phyloP scores from a whole-genome alignment of 2,797 vertebrate genomes.

The Mormyrus proboscirostris region DNA sequence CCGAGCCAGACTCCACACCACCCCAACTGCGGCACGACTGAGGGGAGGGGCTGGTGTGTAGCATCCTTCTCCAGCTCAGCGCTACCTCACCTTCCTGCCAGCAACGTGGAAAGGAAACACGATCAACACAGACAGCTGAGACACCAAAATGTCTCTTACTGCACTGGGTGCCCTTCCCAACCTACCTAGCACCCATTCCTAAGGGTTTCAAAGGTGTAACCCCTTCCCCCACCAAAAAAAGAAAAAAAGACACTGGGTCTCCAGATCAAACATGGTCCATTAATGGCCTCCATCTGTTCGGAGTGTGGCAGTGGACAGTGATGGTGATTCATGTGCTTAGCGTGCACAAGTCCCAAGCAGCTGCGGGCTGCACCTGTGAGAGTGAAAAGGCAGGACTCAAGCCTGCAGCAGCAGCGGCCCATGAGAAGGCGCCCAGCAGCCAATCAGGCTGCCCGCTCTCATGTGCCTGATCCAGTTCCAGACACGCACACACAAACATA shows the following conservation, averaged over 20 bases:
- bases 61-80: not conserved
- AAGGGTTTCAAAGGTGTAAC: not conserved
- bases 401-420: not conserved
- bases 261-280: not conserved
- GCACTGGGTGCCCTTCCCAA: not conserved
- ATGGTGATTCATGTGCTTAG: not conserved
- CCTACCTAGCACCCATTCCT: not conserved
- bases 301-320: not conserved
- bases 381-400: not conserved
- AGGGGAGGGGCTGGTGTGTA: not conserved
- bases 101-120: not conserved
- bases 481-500: slow-evolving; percentile 16
- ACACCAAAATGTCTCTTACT: not conserved
- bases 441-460: not conserved
- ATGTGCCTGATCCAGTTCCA: not conserved
- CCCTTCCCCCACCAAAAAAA: not conserved
- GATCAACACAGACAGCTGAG: not conserved
- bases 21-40: not conserved
- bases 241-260: not conserved
- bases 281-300: slow-evolving; percentile 1
- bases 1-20: slow-evolving; percentile 26
- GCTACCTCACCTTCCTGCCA: not conserved
- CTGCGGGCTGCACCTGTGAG: slow-evolving; percentile 57
- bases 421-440: not conserved
- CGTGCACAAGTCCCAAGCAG: slow-evolving; percentile 40